Conservation (phyloP, 2,113 vertebrate genomes). For the Xerus inauris region DNA sequence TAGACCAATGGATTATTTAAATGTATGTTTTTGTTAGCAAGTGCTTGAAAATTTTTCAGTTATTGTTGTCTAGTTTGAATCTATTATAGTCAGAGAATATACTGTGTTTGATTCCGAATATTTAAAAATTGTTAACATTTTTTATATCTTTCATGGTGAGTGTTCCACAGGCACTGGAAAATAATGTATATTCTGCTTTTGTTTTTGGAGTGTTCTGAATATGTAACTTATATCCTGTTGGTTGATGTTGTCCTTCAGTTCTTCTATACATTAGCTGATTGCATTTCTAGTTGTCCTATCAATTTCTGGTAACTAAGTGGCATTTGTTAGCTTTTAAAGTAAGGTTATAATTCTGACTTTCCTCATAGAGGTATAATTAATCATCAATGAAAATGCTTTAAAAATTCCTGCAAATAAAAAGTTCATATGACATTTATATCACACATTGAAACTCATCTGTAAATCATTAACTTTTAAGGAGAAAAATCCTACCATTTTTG, state of each 20-base stretch:
- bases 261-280: not conserved
- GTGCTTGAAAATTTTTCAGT: constrained; percentile 1
- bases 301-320: not conserved
- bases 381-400: not conserved
- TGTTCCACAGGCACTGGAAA: not conserved
- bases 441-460: not conserved
- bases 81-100: not conserved
- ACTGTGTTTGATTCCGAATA: not conserved
- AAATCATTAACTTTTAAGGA: not conserved
- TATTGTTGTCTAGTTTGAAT: constrained; percentile 12
- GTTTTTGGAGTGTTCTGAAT: not conserved
- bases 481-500: not conserved
- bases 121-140: constrained; percentile 49
- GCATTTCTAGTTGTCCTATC: not conserved
- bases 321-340: not conserved
- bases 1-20: not conserved
- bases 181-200: not conserved
- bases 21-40: not conserved
- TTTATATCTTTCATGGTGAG: not conserved
- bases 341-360: not conserved
- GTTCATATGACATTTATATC: not conserved
- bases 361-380: not conserved
- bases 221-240: not conserved
- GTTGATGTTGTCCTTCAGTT: not conserved
- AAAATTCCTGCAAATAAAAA: not conserved